Conservation (phyloP, 2,888 invertebrate genomes). For the Saturnia pavonia region DNA sequence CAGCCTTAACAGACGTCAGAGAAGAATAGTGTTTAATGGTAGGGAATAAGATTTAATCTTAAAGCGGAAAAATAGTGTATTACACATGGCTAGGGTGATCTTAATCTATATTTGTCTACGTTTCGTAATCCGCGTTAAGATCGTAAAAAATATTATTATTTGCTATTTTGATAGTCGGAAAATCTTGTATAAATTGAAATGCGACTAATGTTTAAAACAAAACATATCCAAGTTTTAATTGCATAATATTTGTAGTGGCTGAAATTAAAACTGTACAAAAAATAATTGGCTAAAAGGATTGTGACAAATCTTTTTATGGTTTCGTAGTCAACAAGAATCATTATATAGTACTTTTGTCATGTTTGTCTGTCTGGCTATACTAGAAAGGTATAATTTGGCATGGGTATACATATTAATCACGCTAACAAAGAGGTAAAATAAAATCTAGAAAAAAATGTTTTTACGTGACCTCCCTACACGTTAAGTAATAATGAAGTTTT, state of each 20-base stretch:
- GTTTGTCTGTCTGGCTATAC: too few species aligned
- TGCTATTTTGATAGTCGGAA: background rate
- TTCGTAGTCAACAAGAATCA: too few species aligned
- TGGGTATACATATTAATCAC: too few species aligned
- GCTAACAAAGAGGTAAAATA: too few species aligned
- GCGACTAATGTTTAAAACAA: background rate
- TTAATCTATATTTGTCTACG: slow-evolving; percentile 32
- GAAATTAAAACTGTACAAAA: background rate
- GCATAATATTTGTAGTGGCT: background rate
- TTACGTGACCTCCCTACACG: too few species aligned
- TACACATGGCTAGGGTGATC: slow-evolving; percentile 12
- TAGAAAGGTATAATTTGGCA: too few species aligned
- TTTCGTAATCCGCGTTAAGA: slow-evolving; percentile 21
- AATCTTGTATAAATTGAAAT: background rate
- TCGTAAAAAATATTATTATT: slow-evolving; percentile 14
- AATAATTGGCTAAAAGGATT: background rate
- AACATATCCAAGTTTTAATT: background rate
- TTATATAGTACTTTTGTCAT: too few species aligned
- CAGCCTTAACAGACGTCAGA: slow-evolving; percentile 7
- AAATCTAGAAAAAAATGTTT: too few species aligned
- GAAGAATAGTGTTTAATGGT: background rate
- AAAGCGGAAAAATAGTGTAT: background rate
- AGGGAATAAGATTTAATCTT: background rate
- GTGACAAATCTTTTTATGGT: too few species aligned
- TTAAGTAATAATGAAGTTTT: too few species aligned